Evolutionary conservation across 2,797 vertebrate species (phyloP), one percentile per base, ranked within the genome.

Genomic region (Liparis tanakae): DNA sequence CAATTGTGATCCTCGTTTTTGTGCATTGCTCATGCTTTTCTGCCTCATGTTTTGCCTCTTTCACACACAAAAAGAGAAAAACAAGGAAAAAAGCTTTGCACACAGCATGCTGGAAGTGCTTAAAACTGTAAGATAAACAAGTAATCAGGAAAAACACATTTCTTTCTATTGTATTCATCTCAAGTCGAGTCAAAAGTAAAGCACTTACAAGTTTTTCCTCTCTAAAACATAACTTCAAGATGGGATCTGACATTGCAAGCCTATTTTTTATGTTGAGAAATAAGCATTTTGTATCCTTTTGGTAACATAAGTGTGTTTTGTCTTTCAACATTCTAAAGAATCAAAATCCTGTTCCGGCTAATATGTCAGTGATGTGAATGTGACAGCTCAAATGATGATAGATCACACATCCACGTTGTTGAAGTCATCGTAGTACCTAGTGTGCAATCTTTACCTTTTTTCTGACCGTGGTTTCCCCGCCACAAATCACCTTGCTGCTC

Each of bases 221-320:
- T 48, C 18, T 58, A 22, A 59, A n/a, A 39, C 54, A 39, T 12
- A 30, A 22, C 55, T 22, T n/a, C n/a, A n/a, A n/a, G n/a, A n/a
- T n/a, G n/a, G n/a, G n/a, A n/a, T n/a, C n/a, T n/a, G n/a, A n/a
- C n/a, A n/a, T n/a, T n/a, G n/a, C n/a, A n/a, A n/a, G n/a, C n/a
- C n/a, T 30, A 30, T 30, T 30, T 30, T 30, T 30, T 30, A 30
- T 30, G 25, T 30, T 30, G 25, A 12, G 25, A 12, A 36, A 20
- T 36, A 36, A 39, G 22, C 59, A 30, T 66, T 18, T 54, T 55
- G 9, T 67, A n/a, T 34, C 12, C n/a, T 44, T 43, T 56, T 61
- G 25, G 1, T 12, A 8, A 33, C 17, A 30, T 44, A 30, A 30
- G 25, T 48, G 17, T 48, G 20, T 30, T 2, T 44, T 44, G 39